These are phyloP conservation scores for Alligator mississippiensis DNA, from an alignment of 2,113 vertebrate species.

Conservation along the genomic window DNA sequence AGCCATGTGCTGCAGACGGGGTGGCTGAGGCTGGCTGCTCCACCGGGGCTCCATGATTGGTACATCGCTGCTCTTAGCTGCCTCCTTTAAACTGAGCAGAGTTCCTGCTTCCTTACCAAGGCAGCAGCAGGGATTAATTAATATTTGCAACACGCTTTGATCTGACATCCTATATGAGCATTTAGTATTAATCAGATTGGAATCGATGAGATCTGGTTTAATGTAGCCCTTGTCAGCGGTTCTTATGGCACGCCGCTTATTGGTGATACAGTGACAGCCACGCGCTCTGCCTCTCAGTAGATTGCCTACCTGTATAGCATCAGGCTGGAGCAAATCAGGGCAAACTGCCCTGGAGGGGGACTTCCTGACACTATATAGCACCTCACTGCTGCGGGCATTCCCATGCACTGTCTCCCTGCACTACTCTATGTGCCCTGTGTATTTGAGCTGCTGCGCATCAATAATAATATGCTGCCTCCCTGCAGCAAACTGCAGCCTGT, in stretches of 20 bases:
- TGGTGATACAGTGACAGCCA: background rate
- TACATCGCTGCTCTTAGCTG: no score
- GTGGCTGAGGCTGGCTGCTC: no score
- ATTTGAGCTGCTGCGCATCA: background rate
- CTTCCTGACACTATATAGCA: background rate
- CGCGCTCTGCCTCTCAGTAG: rapidly evolving
- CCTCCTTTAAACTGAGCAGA: no score
- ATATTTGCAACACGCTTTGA: conserved; percentile 14
- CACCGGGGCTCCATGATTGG: no score
- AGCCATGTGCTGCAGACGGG: no score
- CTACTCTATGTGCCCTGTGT: background rate
- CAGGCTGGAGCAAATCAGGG: background rate
- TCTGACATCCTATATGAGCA: conserved; percentile 47
- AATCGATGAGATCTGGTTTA: conserved; percentile 34
- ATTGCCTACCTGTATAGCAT: rapidly evolving
- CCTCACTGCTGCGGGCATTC: background rate
- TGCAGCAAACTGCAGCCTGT: background rate
- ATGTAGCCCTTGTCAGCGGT: background rate
- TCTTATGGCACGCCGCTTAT: background rate
- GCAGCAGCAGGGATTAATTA: conserved; percentile 23
- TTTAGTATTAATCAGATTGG: conserved; percentile 42
- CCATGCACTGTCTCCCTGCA: background rate
- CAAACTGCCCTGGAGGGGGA: background rate
- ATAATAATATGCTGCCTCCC: background rate
- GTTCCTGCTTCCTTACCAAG: background rate